Conservation (phyloP, 1,140 invertebrate genomes). For the Drosophila repletoides region DNA sequence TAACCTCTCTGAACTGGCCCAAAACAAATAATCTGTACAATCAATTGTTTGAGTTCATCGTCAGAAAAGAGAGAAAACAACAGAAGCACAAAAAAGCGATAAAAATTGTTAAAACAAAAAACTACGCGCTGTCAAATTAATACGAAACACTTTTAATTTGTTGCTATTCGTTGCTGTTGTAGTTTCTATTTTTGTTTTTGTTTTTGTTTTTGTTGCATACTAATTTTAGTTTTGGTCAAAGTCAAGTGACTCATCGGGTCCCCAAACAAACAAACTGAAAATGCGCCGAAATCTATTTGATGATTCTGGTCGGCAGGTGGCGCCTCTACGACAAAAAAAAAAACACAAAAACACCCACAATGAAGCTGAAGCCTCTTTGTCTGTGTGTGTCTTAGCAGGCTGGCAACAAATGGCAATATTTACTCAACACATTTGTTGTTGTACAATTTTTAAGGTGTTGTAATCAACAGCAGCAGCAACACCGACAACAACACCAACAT, state of each 20-base stretch:
- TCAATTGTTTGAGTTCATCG: constrained; percentile 9
- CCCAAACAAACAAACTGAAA: constrained; percentile 35
- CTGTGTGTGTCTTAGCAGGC: too few species aligned
- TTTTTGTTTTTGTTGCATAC: constrained; percentile 46
- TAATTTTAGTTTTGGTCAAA: constrained; percentile 80
- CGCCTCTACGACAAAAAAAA: constrained; percentile 26
- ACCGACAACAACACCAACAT: constrained; percentile 13
- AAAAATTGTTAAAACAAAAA: constrained; percentile 8
- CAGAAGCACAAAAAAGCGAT: constrained; percentile 8
- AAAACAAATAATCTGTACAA: constrained; percentile 19
- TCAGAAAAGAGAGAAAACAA: constrained; percentile 12
- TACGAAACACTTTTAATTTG: constrained; percentile 45
- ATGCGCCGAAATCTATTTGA: constrained; percentile 16
- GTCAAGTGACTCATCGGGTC: constrained; percentile 58
- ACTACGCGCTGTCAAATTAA: constrained; percentile 44
- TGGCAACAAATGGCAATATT: constrained; percentile 62
- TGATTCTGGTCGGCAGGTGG: constrained; percentile 31
- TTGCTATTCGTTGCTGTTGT: constrained; percentile 32
- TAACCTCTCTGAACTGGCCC: constrained; percentile 37
- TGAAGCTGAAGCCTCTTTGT: too few species aligned
- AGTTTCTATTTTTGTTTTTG: constrained; percentile 38
- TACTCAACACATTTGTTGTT: constrained; percentile 55
- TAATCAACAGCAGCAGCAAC: constrained; percentile 36
- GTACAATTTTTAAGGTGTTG: constrained; percentile 42
- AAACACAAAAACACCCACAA: constrained; percentile 49